Conservation (phyloP, 2,888 invertebrate genomes). For the Bruchidius siliquastri region DNA sequence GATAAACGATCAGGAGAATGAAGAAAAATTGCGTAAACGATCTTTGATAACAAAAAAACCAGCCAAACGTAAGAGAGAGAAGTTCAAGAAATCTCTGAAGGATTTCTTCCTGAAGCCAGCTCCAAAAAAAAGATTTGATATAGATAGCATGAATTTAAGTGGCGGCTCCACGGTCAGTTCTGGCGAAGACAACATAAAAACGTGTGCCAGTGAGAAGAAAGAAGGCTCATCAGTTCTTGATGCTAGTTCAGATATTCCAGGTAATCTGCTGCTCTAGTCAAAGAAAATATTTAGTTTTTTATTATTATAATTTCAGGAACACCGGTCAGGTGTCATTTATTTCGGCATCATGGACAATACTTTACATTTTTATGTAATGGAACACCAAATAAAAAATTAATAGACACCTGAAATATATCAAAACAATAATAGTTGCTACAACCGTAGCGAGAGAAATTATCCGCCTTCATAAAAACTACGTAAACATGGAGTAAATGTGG, state of each 20-base stretch:
- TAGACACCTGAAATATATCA: too few species aligned
- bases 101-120: slow-evolving; percentile 15
- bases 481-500: too few species aligned
- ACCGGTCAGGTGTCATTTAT: too few species aligned
- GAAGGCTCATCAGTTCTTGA: not conserved
- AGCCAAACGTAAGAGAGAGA: slow-evolving; percentile 5
- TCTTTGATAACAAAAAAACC: slow-evolving; percentile 14
- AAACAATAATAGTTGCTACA: too few species aligned
- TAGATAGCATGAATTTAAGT: not conserved
- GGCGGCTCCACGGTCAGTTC: not conserved
- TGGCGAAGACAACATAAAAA: not conserved
- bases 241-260: not conserved
- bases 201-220: not conserved
- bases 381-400: too few species aligned
- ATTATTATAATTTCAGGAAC: too few species aligned
- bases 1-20: slow-evolving; percentile 21
- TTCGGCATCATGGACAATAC: too few species aligned
- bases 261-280: not conserved
- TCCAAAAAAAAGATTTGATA: not conserved
- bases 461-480: too few species aligned
- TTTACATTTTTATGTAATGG: too few species aligned
- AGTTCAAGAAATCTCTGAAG: slow-evolving; percentile 19
- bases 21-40: slow-evolving; percentile 19
- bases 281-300: not conserved
- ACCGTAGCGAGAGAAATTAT: too few species aligned